phyloP scores from a whole-genome alignment of 2,113 vertebrate genomes.

The Cheilinus undulatus region DNA sequence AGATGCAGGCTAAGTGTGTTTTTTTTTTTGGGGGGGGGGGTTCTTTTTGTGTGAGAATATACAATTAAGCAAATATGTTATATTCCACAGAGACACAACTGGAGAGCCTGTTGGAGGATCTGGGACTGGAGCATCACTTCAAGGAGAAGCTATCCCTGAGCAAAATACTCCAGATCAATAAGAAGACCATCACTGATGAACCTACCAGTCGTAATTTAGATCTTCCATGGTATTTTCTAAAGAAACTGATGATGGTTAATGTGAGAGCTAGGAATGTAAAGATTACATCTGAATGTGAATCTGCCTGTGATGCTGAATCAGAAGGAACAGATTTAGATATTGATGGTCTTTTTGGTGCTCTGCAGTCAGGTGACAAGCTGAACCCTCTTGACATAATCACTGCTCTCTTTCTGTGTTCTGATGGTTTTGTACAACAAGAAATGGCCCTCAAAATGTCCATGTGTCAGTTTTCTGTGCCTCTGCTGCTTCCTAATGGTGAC shows the following conservation, averaged over 20 bases:
- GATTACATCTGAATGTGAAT: conserved; percentile 19
- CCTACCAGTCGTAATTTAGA: conserved; percentile 40
- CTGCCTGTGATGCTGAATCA: not conserved
- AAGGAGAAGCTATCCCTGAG: conserved; percentile 60
- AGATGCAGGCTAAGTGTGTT: too few species aligned
- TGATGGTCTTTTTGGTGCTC: not conserved
- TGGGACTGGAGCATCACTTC: conserved; percentile 48
- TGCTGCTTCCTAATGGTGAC: conserved; percentile 81
- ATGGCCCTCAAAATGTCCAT: conserved; percentile 83
- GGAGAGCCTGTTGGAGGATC: conserved; percentile 47
- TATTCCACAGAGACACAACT: conserved; percentile 49
- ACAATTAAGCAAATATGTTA: not conserved
- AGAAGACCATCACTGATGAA: conserved; percentile 59
- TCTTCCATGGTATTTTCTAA: conserved; percentile 70
- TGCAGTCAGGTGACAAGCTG: not conserved
- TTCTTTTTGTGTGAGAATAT: too few species aligned
- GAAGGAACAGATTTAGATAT: conserved; percentile 7
- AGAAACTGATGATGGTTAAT: conserved; percentile 78
- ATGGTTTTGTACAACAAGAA: conserved; percentile 80
- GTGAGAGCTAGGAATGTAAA: conserved; percentile 67
- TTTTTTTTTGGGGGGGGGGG: too few species aligned
- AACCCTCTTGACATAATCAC: conserved; percentile 84
- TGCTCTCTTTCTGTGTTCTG: conserved; percentile 82
- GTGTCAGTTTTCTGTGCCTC: conserved; percentile 85
- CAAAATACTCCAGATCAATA: conserved; percentile 60